Evolutionary conservation across 2,888 invertebrate species (phyloP).

Genomic region (Leptodirus hochenwartii): DNA sequence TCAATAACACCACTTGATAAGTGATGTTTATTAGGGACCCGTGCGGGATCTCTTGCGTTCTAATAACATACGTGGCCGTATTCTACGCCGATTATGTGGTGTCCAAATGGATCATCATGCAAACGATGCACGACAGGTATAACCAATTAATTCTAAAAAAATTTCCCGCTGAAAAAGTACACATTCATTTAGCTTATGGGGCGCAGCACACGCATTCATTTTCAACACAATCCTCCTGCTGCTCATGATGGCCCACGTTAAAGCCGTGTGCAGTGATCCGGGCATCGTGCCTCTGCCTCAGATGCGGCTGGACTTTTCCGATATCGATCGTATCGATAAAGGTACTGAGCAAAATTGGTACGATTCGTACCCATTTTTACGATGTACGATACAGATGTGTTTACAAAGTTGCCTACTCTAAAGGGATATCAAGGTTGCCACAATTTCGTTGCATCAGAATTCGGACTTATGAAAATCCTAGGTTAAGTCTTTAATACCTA

Average conservation of each 20-base stretch:
- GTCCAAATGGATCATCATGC: conserved; percentile 62
- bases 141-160: conserved; percentile 2
- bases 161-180: background rate
- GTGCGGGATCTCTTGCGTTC: conserved; percentile 66
- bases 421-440: no score
- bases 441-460: no score
- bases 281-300: conserved; percentile 67
- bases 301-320: conserved; percentile 59
- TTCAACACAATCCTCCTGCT: conserved; percentile 67
- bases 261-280: conserved; percentile 79
- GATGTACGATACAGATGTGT: no score
- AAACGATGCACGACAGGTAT: conserved; percentile 66
- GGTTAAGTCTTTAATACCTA: no score
- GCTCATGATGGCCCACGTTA: conserved; percentile 55
- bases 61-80: conserved; percentile 62
- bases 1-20: no score
- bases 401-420: no score
- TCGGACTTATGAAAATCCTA: no score
- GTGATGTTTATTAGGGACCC: conserved; percentile 59
- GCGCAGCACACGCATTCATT: conserved; percentile 55
- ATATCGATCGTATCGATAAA: conserved; percentile 45
- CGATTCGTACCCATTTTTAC: background rate
- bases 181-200: conserved; percentile 48
- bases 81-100: conserved; percentile 80
- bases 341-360: conserved; percentile 16